Evolutionary conservation across 2,113 vertebrate genomes (phyloP), one percentile per base, ranked within the genome.

Genomic region (Panthera uncia): DNA sequence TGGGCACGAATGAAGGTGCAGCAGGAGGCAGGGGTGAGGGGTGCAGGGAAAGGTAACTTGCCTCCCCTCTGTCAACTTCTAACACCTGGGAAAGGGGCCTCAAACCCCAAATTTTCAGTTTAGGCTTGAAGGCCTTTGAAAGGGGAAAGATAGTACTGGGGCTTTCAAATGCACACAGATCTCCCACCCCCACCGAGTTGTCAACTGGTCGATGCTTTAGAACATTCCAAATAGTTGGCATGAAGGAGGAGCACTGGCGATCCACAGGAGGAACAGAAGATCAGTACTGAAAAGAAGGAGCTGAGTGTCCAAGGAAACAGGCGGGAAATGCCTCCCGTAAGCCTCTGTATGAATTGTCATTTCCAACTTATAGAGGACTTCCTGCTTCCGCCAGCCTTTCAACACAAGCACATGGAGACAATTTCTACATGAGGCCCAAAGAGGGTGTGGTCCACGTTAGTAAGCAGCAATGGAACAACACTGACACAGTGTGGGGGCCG

Each of bases 1-100:
- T 97, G 93, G 96, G 80, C 91, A 55, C 1, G 5, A 23, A 33
- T 0, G 86, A 95, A 10, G n/a, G 68, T 95, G 12, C 94, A 97
- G 45, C 29, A 1, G 5, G 15, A 73, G 31, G 25, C 33, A 11
- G 31, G 65, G 68, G 38, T 31, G 8, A 55, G 11, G 23, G 21
- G 15, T 3, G 2, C 38, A 33, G 45, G 18, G n/a, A 50, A 50
- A 4, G 21, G 13, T 7, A 0, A 6, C 55, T 16, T 48, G 3
- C 31, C 45, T 84, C 13, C 33, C 57, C 29, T 78, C 55, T 38
- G 19, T 38, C 45, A 4, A 69, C 31, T 48, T 41, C 31, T 27
- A 74, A 14, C 33, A 66, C 38, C 73, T 25, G 6, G 27, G 19
- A 90, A 76, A 48, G 25, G 21, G 92, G 29, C 8, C 45, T 71